A percentile compares a stretch with the other conserved stretches of the same genome.
Evolutionary conservation across 2,113 vertebrate genomes (phyloP).

Genomic region (Turdus rufiventris): DNA sequence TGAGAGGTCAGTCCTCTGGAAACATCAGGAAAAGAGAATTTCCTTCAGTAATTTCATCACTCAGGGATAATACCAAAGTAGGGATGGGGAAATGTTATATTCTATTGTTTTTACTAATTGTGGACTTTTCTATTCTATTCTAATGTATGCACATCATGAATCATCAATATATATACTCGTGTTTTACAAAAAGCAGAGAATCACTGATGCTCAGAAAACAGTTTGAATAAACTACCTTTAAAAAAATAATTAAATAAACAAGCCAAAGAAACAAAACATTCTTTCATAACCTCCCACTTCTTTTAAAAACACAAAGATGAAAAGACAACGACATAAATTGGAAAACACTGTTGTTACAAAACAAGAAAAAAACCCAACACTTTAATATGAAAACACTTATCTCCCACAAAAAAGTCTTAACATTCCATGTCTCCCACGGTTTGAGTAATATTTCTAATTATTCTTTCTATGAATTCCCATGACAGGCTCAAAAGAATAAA

Average conservation of each 20-base stretch:
- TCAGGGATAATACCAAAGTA: neutral
- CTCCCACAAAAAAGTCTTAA: neutral
- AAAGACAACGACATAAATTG: neutral
- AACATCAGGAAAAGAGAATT: neutral
- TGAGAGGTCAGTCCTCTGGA: neutral
- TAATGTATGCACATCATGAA: accelerated
- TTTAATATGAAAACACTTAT: neutral
- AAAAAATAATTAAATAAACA: neutral
- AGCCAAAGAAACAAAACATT: neutral
- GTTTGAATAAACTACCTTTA: neutral
- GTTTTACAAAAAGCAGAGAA: neutral
- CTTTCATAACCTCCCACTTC: neutral
- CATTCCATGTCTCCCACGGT: neutral
- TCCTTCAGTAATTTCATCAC: neutral
- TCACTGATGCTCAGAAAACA: neutral
- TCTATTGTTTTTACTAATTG: neutral
- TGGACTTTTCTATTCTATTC: neutral
- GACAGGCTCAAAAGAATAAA: neutral
- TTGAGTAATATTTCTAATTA: neutral
- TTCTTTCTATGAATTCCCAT: neutral
- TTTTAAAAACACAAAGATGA: neutral
- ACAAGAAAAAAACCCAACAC: neutral
- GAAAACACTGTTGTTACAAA: neutral
- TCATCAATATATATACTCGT: neutral
- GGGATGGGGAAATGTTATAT: neutral